Evolutionary conservation across 2,797 vertebrate species (phyloP).

Genomic region (Lerista edwardsae): DNA sequence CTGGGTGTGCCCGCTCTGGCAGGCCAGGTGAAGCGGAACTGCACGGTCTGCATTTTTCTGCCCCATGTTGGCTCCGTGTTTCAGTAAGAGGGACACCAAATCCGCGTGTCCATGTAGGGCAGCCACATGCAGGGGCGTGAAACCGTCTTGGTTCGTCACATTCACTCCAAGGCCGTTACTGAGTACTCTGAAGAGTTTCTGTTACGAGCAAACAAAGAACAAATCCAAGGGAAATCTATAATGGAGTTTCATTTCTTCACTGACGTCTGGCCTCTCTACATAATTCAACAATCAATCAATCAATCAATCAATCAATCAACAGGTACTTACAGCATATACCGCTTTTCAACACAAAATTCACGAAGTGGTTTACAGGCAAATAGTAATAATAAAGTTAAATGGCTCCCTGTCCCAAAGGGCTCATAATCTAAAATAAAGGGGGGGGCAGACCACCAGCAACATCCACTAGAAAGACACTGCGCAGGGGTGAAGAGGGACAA

Average conservation of each 20-base stretch:
- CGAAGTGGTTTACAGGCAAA: no score
- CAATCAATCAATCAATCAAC: no score
- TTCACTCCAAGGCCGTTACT: constrained; percentile 84
- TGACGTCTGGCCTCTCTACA: no score
- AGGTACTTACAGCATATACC: no score
- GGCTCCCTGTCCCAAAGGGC: no score
- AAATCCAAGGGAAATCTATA: not conserved
- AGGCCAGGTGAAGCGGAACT: constrained; percentile 90
- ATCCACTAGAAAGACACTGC: no score
- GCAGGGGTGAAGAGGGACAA: no score
- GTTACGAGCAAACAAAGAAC: not conserved
- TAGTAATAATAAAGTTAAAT: no score
- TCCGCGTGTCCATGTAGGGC: constrained; percentile 84
- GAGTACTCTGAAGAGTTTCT: constrained; percentile 79
- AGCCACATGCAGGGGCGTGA: constrained; percentile 87
- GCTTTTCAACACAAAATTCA: no score
- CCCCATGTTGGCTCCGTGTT: constrained; percentile 83
- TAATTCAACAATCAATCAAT: no score
- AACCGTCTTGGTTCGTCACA: constrained; percentile 83
- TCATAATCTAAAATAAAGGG: no score
- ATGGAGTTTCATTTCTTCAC: not conserved
- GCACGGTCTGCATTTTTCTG: constrained; percentile 80
- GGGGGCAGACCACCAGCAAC: no score
- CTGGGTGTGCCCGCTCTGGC: constrained; percentile 88
- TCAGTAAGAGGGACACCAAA: constrained; percentile 82